A percentile compares a stretch with the other conserved stretches of the same genome.
Evolutionary conservation across 2,888 invertebrate genomes (phyloP).

Genomic region (Phragmatobia fuliginosa): DNA sequence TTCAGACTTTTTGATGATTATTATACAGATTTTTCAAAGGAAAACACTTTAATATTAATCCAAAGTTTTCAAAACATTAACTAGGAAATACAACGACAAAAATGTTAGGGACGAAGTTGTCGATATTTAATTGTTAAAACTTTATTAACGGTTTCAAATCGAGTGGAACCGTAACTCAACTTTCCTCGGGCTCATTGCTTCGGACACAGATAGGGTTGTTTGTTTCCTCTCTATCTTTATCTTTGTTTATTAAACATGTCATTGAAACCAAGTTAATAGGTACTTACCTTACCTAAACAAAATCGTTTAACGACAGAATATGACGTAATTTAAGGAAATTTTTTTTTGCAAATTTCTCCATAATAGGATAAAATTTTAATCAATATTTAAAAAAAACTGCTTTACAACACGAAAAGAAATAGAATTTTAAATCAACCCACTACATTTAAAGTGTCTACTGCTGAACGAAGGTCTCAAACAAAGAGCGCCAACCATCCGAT

Average conservation of each 20-base stretch:
- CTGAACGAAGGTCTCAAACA: too few species aligned
- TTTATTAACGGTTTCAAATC: conserved; percentile 55
- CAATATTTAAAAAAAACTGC: too few species aligned
- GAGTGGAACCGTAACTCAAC: conserved; percentile 50
- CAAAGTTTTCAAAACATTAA: conserved; percentile 20
- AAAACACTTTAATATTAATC: neutral
- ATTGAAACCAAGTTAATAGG: neutral
- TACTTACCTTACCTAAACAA: too few species aligned
- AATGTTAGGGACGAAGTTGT: conserved; percentile 37
- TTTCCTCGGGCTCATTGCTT: conserved; percentile 37
- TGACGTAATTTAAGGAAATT: neutral
- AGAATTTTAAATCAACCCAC: too few species aligned
- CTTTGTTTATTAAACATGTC: neutral
- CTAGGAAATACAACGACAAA: conserved; percentile 36
- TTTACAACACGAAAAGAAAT: neutral
- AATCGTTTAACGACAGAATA: neutral
- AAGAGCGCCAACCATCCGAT: too few species aligned
- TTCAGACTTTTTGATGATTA: neutral
- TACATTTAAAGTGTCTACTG: too few species aligned
- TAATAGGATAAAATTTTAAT: too few species aligned
- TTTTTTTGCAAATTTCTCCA: too few species aligned
- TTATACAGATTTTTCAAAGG: neutral
- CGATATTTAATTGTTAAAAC: conserved; percentile 58
- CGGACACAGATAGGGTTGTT: conserved; percentile 38
- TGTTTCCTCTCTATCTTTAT: conserved; percentile 11